Evolutionary conservation across 1,140 invertebrate genomes (phyloP).

Genomic region (Tetraneura akinire): DNA sequence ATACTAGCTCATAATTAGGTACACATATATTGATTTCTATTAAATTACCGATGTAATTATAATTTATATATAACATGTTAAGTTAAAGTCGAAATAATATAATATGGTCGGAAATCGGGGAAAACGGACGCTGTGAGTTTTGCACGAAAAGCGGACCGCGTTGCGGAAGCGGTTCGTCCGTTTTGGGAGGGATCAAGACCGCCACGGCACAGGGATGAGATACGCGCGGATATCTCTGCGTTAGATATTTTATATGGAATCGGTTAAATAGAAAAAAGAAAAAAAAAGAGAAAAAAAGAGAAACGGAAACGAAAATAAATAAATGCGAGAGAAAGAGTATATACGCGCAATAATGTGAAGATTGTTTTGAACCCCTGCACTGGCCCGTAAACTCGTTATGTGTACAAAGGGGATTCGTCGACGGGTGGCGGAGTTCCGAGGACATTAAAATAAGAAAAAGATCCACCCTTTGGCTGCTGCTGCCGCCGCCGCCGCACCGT

Average conservation of each 20-base stretch:
- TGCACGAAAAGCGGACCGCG: constrained; percentile 2
- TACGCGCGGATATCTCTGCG: not conserved
- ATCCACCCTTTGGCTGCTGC: constrained; percentile 2
- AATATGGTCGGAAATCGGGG: too few relatives aligned
- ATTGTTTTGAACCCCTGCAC: constrained; percentile 47
- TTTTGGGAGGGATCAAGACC: too few relatives aligned
- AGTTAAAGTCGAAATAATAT: too few relatives aligned
- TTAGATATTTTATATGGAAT: constrained; percentile 23
- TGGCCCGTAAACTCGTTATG: constrained; percentile 46
- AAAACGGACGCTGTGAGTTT: too few relatives aligned
- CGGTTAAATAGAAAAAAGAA: not conserved
- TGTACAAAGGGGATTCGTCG: not conserved
- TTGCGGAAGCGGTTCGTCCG: too few relatives aligned
- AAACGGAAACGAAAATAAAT: not conserved
- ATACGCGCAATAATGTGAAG: not conserved
- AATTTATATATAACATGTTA: too few relatives aligned
- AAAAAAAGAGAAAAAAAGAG: not conserved
- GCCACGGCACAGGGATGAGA: not conserved
- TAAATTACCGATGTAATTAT: too few relatives aligned
- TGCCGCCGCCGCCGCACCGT: not conserved
- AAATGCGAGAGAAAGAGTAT: not conserved
- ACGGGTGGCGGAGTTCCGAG: not conserved
- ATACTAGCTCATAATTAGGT: too few relatives aligned
- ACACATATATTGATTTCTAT: too few relatives aligned
- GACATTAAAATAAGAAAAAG: constrained; percentile 47